Conservation (phyloP, 1,140 invertebrate species). For the Zaprionus tsacasi region DNA sequence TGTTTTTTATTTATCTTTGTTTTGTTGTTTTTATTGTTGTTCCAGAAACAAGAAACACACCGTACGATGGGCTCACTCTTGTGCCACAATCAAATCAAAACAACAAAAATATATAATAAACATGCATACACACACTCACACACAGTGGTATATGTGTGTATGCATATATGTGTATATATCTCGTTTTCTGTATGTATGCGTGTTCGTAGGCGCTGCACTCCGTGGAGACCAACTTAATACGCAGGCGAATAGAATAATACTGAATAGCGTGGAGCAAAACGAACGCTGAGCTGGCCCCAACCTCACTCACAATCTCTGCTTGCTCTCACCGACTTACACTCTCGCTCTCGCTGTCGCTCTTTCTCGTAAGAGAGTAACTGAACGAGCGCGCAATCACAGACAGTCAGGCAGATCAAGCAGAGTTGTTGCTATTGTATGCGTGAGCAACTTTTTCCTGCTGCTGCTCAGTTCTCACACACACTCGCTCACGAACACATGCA, state of each 20-base stretch:
- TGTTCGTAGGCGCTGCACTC: slow-evolving; percentile 52
- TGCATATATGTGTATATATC: slow-evolving; percentile 43
- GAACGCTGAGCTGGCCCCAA: slow-evolving; percentile 49
- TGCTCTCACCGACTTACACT: neutral
- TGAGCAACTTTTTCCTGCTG: slow-evolving; percentile 52
- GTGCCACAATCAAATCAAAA: slow-evolving; percentile 73
- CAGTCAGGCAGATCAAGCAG: slow-evolving; percentile 49
- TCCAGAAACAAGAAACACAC: slow-evolving; percentile 50
- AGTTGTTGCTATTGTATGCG: slow-evolving; percentile 39
- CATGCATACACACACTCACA: slow-evolving; percentile 50
- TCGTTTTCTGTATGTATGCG: slow-evolving; percentile 54
- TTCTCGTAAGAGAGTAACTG: slow-evolving; percentile 18
- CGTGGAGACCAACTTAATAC: slow-evolving; percentile 68
- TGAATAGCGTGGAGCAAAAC: slow-evolving; percentile 58
- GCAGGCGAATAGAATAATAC: slow-evolving; percentile 80
- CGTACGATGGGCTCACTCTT: slow-evolving; percentile 58
- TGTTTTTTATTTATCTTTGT: slow-evolving; percentile 26
- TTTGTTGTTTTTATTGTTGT: slow-evolving; percentile 23
- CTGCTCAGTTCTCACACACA: slow-evolving; percentile 39
- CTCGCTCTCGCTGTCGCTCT: neutral
- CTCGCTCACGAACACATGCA: slow-evolving; percentile 17
- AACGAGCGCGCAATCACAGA: slow-evolving; percentile 57
- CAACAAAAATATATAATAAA: slow-evolving; percentile 62
- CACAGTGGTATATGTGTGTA: slow-evolving; percentile 9
- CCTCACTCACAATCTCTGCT: neutral